Conservation (phyloP, 1,140 invertebrate genomes). For the Drosophila bifasciata region DNA sequence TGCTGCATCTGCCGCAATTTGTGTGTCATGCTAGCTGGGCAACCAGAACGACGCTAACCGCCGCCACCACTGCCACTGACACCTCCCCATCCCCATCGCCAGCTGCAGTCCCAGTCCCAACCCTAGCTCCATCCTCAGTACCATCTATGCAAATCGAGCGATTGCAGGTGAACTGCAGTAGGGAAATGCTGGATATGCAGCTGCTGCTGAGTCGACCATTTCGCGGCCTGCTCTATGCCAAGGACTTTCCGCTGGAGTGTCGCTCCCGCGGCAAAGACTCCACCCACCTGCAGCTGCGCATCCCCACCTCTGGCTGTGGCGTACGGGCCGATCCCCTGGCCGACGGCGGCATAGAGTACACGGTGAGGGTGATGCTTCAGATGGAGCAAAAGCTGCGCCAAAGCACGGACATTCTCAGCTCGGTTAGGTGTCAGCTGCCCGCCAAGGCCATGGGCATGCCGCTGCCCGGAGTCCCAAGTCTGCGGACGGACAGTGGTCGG, state of each 20-base stretch:
- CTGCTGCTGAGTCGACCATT: constrained; percentile 87
- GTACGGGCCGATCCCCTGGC: constrained; percentile 85
- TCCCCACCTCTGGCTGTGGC: constrained; percentile 89
- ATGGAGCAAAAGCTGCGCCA: constrained; percentile 89
- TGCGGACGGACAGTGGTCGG: constrained; percentile 25
- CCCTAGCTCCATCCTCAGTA: neutral
- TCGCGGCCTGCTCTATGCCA: constrained; percentile 88
- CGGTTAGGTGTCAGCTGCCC: constrained; percentile 85
- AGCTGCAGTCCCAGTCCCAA: neutral
- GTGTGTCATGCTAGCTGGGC: constrained; percentile 77
- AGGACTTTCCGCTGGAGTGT: constrained; percentile 89
- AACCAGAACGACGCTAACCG: constrained; percentile 65
- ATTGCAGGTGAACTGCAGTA: constrained; percentile 84
- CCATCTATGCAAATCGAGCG: constrained; percentile 60
- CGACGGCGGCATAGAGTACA: constrained; percentile 86
- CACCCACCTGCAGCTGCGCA: constrained; percentile 85
- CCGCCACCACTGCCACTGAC: constrained; percentile 5
- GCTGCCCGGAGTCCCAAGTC: constrained; percentile 20
- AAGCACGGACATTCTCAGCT: constrained; percentile 87
- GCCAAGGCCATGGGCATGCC: constrained; percentile 76
- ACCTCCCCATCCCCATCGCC: neutral
- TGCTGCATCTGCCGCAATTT: constrained; percentile 69
- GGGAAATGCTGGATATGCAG: constrained; percentile 85
- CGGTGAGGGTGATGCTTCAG: constrained; percentile 88
- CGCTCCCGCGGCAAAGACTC: constrained; percentile 84